phyloP scores from a whole-genome alignment of 2,113 vertebrate genomes.

The Perccottus glenii region DNA sequence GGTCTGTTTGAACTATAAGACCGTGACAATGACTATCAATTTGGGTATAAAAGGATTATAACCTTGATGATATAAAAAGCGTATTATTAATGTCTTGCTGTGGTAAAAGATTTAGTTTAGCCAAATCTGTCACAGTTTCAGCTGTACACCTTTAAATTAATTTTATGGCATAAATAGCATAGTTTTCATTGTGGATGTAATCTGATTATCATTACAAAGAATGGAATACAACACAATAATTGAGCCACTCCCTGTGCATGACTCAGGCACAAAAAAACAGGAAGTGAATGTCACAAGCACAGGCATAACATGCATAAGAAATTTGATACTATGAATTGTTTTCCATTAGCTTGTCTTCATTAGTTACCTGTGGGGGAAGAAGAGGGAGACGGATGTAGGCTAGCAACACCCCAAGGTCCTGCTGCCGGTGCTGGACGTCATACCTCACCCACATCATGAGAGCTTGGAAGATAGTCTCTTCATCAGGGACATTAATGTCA shows the following conservation, averaged over 20 bases:
- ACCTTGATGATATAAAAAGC: too few species aligned
- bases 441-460: slow-evolving; percentile 95
- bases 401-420: slow-evolving; percentile 87
- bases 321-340: not conserved
- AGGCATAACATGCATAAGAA: not conserved
- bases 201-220: too few species aligned
- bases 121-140: too few species aligned
- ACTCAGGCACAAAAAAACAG: not conserved
- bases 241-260: not conserved
- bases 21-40: too few species aligned
- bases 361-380: slow-evolving; percentile 90
- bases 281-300: not conserved
- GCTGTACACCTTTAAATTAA: too few species aligned
- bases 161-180: too few species aligned
- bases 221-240: not conserved
- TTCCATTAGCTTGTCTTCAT: not conserved
- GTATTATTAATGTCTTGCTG: too few species aligned
- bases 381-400: slow-evolving; percentile 92
- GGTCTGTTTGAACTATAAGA: too few species aligned
- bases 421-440: slow-evolving; percentile 85
- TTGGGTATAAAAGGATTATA: too few species aligned
- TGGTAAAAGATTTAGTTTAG: too few species aligned
- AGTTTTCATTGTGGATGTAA: too few species aligned
- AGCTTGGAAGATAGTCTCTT: slow-evolving; percentile 95
- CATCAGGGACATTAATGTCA: slow-evolving; percentile 97